A percentile compares a stretch with the other conserved stretches of the same genome.
Conservation (phyloP, 30 jellyfish, hydroid and myxozoan species). For the Calvadosia cruxmelitensis region DNA sequence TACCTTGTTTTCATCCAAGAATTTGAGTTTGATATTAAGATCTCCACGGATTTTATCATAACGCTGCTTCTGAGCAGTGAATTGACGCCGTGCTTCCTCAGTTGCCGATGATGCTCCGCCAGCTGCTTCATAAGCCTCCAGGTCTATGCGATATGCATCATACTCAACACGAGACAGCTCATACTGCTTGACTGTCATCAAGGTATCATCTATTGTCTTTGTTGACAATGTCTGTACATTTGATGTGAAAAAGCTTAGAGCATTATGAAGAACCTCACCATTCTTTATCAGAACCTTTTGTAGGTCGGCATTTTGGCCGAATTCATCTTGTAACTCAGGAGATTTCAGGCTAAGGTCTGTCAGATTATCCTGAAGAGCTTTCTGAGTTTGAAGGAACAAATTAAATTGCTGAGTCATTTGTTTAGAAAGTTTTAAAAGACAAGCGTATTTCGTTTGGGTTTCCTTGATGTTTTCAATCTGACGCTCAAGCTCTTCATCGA, state of each 20-base stretch:
- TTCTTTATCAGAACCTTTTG: conserved; percentile 81
- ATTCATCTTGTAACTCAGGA: conserved; percentile 96
- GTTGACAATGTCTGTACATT: conserved; percentile 80
- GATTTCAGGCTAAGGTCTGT: conserved; percentile 90
- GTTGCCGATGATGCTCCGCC: conserved; percentile 64
- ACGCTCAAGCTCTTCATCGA: conserved; percentile 88
- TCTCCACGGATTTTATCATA: conserved; percentile 72
- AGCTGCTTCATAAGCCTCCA: conserved; percentile 71
- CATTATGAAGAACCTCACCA: conserved; percentile 86
- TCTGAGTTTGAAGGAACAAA: conserved; percentile 73
- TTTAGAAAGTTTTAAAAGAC: conserved; percentile 69
- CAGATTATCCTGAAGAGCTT: conserved; percentile 55
- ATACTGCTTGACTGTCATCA: conserved; percentile 71
- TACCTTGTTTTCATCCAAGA: conserved; percentile 96
- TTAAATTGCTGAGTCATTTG: conserved; percentile 66
- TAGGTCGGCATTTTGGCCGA: conserved; percentile 87
- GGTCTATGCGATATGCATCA: conserved; percentile 94
- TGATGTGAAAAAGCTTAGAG: conserved; percentile 78
- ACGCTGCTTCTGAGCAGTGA: conserved; percentile 54
- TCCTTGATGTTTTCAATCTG: conserved; percentile 81
- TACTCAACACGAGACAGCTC: conserved; percentile 77
- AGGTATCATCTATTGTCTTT: conserved; percentile 93
- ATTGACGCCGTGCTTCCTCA: conserved; percentile 88
- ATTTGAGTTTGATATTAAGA: conserved; percentile 73
- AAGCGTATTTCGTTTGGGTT: conserved; percentile 74